Base-by-base conservation (phyloP, 1,140 invertebrate genomes). In the Sycobia sp. region DNA sequence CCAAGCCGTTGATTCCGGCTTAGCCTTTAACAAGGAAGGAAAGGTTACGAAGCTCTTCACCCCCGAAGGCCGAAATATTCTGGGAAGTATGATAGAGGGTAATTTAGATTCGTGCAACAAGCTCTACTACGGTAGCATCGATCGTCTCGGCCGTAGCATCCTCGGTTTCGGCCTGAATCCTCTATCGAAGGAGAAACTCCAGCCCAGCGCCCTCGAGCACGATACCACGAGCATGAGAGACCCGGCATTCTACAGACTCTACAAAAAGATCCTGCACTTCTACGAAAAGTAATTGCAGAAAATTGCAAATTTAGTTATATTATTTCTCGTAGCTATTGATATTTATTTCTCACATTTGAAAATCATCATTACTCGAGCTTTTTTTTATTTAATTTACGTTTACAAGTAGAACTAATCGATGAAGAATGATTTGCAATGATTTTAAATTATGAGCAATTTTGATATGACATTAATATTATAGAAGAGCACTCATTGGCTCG, bases 81-180 rank as follows among this genome's bases (percentile, higher is more conserved):
- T 92, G 14, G 89, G 86, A n/a, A 86, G 87, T 66, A 68, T 90
- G 3, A 84, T 91, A 47, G 85, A 91, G 78, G 82, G 84, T 20
- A 86, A 89, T 59, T 80, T 82, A 1, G 87, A 90, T 57, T 87
- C 86, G 16, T 82, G 82, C 27, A 89, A 91, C 76, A 69, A 67
- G 4, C 75, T 79, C 38, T 91, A 84, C 71, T 91, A 90, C 69
- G 84, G 84, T 23, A 77, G 75, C 14, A 72, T 78, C 51, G 79
- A 82, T 32, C 62, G 46, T 9, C 69, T 80, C 0, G 71, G 71
- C 18, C 71, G 79, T 11, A 70, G 77, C 18, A 69, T 83, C 29
- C 67, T 81, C 5, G 78, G 79, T 5, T 74, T 73, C 68, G 77
- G 73, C 54, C 61, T 69, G 8, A 67, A 74, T 13, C 70, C 72